phyloP scores from a whole-genome alignment of 2,797 vertebrate genomes.

The Meda fulgida region DNA sequence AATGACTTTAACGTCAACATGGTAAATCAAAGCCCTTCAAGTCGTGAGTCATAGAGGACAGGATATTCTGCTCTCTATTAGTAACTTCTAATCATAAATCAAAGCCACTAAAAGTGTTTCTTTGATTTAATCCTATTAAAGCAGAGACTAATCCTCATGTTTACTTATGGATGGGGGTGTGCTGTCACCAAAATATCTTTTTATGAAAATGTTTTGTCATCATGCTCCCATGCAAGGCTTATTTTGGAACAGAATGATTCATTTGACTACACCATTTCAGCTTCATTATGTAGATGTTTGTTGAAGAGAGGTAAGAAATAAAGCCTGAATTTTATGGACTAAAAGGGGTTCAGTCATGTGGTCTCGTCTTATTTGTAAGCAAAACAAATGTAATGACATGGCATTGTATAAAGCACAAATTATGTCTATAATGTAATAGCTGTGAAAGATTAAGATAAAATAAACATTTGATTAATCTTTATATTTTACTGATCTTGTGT shows the following conservation, averaged over 20 bases:
- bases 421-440: not conserved
- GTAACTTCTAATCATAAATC: slow-evolving; percentile 26
- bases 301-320: not conserved
- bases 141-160: slow-evolving; percentile 3
- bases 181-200: not conserved
- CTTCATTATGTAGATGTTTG: not conserved
- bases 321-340: not conserved
- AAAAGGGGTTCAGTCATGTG: not conserved
- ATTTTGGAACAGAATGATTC: slow-evolving; percentile 14
- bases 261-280: not conserved
- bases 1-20: not conserved
- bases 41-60: slow-evolving; percentile 8
- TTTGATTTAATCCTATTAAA: slow-evolving; percentile 3
- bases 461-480: too few species aligned
- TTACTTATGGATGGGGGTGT: not conserved
- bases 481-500: not conserved
- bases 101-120: not conserved
- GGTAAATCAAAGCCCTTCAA: slow-evolving; percentile 9
- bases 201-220: not conserved
- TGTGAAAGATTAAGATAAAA: not conserved
- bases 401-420: not conserved
- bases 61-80: not conserved
- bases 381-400: not conserved
- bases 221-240: not conserved
- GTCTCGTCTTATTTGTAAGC: not conserved